Evolutionary conservation across 2,888 invertebrate genomes (phyloP).

Genomic region (Pterostichus madidus): DNA sequence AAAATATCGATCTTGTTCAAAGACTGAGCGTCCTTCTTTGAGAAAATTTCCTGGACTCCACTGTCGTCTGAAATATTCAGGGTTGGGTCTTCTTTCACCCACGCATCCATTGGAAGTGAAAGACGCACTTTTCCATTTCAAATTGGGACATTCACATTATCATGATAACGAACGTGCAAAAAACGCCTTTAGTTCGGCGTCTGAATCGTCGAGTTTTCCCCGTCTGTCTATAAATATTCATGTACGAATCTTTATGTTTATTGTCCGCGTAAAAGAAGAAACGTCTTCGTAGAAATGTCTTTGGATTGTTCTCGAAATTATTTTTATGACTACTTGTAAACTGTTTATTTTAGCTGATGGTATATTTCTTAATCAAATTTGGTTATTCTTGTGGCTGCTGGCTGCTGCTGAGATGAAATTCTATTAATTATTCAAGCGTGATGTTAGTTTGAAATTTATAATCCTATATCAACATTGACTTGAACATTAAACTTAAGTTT

Average conservation of each 20-base stretch:
- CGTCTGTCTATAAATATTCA: slow-evolving; percentile 24
- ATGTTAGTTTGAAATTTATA: slow-evolving; percentile 34
- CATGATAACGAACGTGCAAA: slow-evolving; percentile 41
- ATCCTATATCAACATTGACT: slow-evolving; percentile 31
- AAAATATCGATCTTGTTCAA: too few species aligned
- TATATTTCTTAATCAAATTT: too few species aligned
- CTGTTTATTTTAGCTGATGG: slow-evolving; percentile 17
- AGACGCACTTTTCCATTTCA: slow-evolving; percentile 57
- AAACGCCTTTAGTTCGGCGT: neutral
- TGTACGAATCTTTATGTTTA: slow-evolving; percentile 52
- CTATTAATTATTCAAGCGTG: neutral
- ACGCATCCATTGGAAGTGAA: slow-evolving; percentile 24
- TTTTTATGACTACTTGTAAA: slow-evolving; percentile 16
- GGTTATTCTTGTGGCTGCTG: neutral
- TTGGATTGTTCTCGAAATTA: neutral
- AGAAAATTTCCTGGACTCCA: neutral
- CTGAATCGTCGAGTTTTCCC: neutral
- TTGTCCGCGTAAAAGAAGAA: slow-evolving; percentile 23
- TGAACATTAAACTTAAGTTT: neutral
- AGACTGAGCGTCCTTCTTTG: too few species aligned
- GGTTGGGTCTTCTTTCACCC: neutral
- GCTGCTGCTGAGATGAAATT: neutral
- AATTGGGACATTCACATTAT: slow-evolving; percentile 57
- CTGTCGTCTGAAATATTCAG: neutral
- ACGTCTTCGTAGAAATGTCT: neutral